phyloP scores from a whole-genome alignment of 2,113 vertebrate genomes.

The Heterotis niloticus region DNA sequence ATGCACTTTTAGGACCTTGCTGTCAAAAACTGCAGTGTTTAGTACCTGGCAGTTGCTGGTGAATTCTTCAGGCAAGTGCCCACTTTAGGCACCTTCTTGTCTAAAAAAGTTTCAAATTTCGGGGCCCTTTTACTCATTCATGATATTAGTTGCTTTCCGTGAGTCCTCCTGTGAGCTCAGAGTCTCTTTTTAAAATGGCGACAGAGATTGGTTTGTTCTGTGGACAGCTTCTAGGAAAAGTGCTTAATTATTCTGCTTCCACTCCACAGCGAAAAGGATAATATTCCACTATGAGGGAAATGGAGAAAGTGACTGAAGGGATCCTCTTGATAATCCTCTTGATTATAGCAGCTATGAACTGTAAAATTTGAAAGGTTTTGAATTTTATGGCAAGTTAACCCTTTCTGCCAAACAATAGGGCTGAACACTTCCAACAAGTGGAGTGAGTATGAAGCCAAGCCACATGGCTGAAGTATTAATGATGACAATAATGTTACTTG shows the following conservation, averaged over 20 bases:
- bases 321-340: neutral
- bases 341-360: neutral
- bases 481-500: neutral
- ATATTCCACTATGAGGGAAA: neutral
- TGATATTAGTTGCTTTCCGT: too few relatives aligned
- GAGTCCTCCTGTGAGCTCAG: neutral
- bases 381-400: neutral
- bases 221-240: neutral
- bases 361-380: neutral
- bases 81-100: too few relatives aligned
- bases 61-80: too few relatives aligned
- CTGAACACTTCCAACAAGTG: neutral
- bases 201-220: neutral
- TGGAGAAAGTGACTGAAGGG: neutral
- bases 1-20: neutral
- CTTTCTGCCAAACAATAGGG: neutral
- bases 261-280: too few relatives aligned
- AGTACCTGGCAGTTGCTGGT: too few relatives aligned
- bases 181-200: neutral
- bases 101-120: too few relatives aligned
- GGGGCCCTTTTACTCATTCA: too few relatives aligned
- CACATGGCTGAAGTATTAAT: neutral
- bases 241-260: neutral
- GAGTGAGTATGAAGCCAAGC: neutral
- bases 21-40: too few relatives aligned